Evolutionary conservation across 2,113 vertebrate genomes (phyloP).

Genomic region (Catagonus wagneri): DNA sequence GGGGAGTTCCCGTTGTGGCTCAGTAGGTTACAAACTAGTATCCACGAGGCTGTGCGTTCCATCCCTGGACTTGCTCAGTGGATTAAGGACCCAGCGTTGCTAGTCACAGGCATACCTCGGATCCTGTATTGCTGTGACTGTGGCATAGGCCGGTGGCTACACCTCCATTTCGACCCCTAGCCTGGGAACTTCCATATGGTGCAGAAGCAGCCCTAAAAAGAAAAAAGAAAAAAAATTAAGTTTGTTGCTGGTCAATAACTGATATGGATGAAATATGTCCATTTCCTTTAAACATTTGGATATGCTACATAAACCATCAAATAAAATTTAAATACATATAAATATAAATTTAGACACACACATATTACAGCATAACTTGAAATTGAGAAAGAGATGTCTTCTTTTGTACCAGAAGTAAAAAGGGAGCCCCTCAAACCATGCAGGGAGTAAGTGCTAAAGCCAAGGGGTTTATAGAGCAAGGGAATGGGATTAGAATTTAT

Average conservation of each 20-base stretch:
- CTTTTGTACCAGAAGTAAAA: not conserved
- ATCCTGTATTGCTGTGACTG: no score
- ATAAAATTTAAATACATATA: constrained; percentile 14
- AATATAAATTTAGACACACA: not conserved
- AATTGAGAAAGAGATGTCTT: not conserved
- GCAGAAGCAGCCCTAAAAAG: no score
- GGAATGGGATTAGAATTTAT: not conserved
- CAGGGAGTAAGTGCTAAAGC: not conserved
- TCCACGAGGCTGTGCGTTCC: no score
- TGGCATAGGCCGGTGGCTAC: no score
- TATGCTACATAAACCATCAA: not conserved
- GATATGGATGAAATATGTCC: not conserved
- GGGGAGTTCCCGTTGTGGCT: no score
- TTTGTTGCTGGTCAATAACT: not conserved
- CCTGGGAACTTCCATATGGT: no score
- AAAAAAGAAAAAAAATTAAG: not conserved
- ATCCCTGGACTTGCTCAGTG: no score
- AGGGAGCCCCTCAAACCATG: not conserved
- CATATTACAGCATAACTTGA: not conserved
- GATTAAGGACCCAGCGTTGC: no score
- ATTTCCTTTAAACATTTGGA: not conserved
- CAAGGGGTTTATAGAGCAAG: not conserved
- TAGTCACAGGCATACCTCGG: no score
- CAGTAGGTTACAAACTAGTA: no score
- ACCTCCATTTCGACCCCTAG: no score